Percentiles rank a stretch among this genome's conserved stretches.
phyloP scores from a whole-genome alignment of 2,797 vertebrate species.

The Thaleichthys pacificus region DNA sequence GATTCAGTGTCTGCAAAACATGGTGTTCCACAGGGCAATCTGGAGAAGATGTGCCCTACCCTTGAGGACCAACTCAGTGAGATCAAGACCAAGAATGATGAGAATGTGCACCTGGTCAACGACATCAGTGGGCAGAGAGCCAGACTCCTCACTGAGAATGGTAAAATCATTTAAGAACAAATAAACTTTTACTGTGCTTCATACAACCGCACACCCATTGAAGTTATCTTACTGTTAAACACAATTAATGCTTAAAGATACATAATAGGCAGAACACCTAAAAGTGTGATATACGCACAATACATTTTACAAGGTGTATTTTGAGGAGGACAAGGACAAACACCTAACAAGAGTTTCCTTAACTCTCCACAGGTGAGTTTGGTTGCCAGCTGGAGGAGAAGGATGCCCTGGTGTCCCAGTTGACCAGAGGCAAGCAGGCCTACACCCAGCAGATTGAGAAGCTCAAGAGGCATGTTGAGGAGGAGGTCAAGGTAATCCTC shows the following conservation, averaged over 20 bases:
- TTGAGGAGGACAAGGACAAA: no score
- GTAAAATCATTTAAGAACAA: constrained; percentile 39
- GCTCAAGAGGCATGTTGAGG: constrained; percentile 75
- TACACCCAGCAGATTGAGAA: constrained; percentile 76
- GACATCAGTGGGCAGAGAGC: constrained; percentile 73
- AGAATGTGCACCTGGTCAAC: constrained; percentile 71
- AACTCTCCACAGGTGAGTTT: neutral
- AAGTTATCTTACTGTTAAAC: no score
- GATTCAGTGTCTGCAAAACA: fast-evolving
- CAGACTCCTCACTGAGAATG: constrained; percentile 77
- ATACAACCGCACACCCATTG: no score
- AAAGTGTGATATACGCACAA: no score
- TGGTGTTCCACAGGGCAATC: constrained; percentile 66
- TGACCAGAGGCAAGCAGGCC: constrained; percentile 72
- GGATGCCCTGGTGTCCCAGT: constrained; percentile 72
- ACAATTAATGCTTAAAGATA: no score
- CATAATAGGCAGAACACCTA: no score
- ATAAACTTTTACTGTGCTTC: no score
- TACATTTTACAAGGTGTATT: no score
- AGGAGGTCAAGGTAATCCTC: constrained; percentile 73
- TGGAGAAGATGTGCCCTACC: constrained; percentile 76
- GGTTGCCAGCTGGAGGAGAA: constrained; percentile 72
- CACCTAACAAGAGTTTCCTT: no score
- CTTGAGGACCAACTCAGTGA: constrained; percentile 80
- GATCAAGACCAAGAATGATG: constrained; percentile 75